Base-by-base conservation (phyloP, 1,140 invertebrate genomes). In the Tetranychus urticae region DNA sequence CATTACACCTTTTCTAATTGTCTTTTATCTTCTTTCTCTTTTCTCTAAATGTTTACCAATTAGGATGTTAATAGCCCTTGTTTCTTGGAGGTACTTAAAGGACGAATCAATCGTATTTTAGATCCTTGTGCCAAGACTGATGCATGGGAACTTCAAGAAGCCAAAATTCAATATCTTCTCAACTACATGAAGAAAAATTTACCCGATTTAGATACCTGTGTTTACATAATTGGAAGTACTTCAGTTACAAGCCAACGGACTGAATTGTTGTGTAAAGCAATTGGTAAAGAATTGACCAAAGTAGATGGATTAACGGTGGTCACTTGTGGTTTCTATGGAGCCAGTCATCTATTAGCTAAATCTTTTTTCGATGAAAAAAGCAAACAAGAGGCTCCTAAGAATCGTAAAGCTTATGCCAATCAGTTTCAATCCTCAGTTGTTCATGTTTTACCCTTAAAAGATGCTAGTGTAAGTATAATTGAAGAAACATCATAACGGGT, bases 301-400 rank as follows among this genome's bases (percentile, higher is more conserved):
- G 60, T 73, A 36, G 63, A 66, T 7, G 64, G 66, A 34, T 61
- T 74, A 10, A 65, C 65, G 23, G 33, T 75, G 47, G 69, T 70
- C 31, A 74, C 72, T 13, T 70, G 71, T 58, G 73, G 73, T 6
- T 69, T 67, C 60, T 68, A 66, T 64, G 72, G 72, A 6, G 66
- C 68, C 31, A 68, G 68, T 47, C 68, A 74, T 45, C 61, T 68
- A 3, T 66, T 72, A 13, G 66, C 66, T 47, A 59, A 63, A 63
- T 61, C 61, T 47, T 65, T 74, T 67, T 48, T 50, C 56, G 68
- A 68, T 31, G 63, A 36, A 62, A 14, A 61, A 66, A 58, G 61
- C 62, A 37, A 64, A 66, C 23, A 39, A 39, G 1, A 56, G 37
- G 3, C 12, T 12, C 37, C 37, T n/a, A 5, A 13, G 12, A 59